A percentile compares a stretch with the other conserved stretches of the same genome.
phyloP scores from a whole-genome alignment of 2,797 vertebrate species.

The Holocentrus rufus region DNA sequence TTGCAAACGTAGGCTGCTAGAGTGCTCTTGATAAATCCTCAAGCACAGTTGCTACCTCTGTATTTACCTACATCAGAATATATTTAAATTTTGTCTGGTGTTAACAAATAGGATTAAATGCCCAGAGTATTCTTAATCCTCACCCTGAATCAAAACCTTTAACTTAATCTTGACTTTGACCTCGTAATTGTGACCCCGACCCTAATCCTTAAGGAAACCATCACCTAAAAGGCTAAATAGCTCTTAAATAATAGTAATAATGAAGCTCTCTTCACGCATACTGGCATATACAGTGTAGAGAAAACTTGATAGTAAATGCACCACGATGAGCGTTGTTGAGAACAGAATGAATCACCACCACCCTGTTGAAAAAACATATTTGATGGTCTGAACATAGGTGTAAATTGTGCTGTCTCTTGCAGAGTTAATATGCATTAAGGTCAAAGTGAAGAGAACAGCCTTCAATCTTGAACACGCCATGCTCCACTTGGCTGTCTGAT shows the following conservation, averaged over 20 bases:
- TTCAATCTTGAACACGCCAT: too few relatives aligned
- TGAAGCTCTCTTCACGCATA: too few relatives aligned
- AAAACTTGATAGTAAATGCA: too few relatives aligned
- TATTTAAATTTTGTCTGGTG: not conserved
- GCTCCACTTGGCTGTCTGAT: too few relatives aligned
- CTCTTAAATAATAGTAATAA: too few relatives aligned
- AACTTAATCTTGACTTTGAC: slow-evolving; percentile 42
- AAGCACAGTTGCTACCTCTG: not conserved
- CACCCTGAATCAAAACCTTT: slow-evolving; percentile 30
- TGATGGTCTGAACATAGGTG: too few relatives aligned
- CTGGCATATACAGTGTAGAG: not conserved
- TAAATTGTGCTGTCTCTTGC: too few relatives aligned
- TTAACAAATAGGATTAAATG: slow-evolving; percentile 1
- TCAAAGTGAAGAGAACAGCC: too few relatives aligned
- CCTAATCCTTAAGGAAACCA: slow-evolving; percentile 51
- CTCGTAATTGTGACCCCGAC: slow-evolving; percentile 42
- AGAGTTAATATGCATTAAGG: too few relatives aligned
- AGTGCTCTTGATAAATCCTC: slow-evolving; percentile 18
- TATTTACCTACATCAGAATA: not conserved
- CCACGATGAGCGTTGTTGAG: too few relatives aligned
- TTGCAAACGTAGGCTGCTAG: not conserved
- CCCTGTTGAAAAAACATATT: too few relatives aligned
- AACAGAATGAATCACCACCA: too few relatives aligned
- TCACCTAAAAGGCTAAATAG: slow-evolving; percentile 4
- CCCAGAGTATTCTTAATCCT: slow-evolving; percentile 34